Conservation (phyloP, 2,888 invertebrate genomes). For the Mimumesa dahlbomi region DNA sequence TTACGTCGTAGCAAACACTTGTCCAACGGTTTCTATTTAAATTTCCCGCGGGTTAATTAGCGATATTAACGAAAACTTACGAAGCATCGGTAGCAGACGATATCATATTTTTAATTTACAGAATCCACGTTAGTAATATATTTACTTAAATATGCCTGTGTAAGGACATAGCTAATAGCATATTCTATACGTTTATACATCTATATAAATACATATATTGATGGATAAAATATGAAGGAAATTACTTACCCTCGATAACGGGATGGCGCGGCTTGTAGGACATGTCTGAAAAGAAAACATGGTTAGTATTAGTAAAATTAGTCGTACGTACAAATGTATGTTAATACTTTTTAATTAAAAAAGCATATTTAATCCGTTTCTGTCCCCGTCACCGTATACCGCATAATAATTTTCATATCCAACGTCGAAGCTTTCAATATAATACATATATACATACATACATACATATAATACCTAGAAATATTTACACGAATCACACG, state of each 20-base stretch:
- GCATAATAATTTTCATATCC: not conserved
- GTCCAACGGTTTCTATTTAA: no score
- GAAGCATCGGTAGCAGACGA: no score
- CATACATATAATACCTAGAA: no score
- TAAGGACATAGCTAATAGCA: no score
- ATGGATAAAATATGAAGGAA: not conserved
- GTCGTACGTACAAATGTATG: slow-evolving; percentile 51
- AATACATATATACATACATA: not conserved
- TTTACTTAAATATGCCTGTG: no score
- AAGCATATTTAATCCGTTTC: not conserved
- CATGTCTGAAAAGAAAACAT: slow-evolving; percentile 84
- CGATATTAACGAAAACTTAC: not conserved
- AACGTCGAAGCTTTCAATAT: no score
- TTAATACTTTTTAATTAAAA: slow-evolving; percentile 36
- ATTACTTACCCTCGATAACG: slow-evolving; percentile 83
- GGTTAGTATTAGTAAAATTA: slow-evolving; percentile 60
- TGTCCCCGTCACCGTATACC: not conserved
- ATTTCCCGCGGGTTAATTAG: not conserved
- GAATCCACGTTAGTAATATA: no score
- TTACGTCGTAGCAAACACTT: no score
- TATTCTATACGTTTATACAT: no score
- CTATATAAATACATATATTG: no score
- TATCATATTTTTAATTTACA: no score
- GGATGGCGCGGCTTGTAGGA: slow-evolving; percentile 85
- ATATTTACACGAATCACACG: no score